These are phyloP conservation scores for Chrysolina americana DNA, from an alignment of 2,888 invertebrate genomes.

Conservation along the genomic window DNA sequence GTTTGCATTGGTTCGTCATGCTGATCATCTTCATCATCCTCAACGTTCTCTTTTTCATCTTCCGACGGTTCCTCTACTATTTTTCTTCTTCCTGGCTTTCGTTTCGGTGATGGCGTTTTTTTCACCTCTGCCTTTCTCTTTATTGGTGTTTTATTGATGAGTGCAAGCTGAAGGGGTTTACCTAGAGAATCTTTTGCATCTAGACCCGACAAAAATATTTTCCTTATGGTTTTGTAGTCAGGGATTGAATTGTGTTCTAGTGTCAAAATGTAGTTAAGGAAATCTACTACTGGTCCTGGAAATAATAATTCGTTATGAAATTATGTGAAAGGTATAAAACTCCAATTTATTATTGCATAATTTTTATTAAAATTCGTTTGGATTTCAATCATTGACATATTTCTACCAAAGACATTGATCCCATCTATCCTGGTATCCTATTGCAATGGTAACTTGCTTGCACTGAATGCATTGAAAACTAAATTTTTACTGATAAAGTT, in stretches of 20 bases:
- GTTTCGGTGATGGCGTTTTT: constrained; percentile 34
- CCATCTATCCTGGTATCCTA: no score
- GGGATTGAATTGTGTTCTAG: constrained; percentile 81
- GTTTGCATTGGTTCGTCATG: constrained; percentile 12
- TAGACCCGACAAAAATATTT: constrained; percentile 78
- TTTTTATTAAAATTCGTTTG: no score
- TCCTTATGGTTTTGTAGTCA: constrained; percentile 81
- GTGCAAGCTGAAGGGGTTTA: constrained; percentile 75
- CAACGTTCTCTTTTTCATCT: constrained; percentile 41
- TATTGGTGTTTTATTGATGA: constrained; percentile 26
- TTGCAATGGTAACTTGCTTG: no score
- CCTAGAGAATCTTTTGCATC: constrained; percentile 73
- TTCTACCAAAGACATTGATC: no score
- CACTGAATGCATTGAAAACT: no score
- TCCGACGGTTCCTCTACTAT: constrained; percentile 28
- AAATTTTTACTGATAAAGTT: no score
- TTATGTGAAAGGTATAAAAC: not conserved
- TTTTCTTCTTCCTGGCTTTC: constrained; percentile 42
- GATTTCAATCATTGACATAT: no score
- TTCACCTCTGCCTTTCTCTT: constrained; percentile 39
- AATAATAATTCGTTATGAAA: constrained; percentile 50
- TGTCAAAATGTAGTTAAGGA: constrained; percentile 78
- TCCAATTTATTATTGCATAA: not conserved
- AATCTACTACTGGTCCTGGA: constrained; percentile 76
- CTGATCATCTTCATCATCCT: constrained; percentile 23